Percentiles rank a stretch among this genome's conserved stretches.
These are phyloP conservation scores for Dasypogon diadema DNA, from an alignment of 2,888 invertebrate genomes.

Conservation along the genomic window DNA sequence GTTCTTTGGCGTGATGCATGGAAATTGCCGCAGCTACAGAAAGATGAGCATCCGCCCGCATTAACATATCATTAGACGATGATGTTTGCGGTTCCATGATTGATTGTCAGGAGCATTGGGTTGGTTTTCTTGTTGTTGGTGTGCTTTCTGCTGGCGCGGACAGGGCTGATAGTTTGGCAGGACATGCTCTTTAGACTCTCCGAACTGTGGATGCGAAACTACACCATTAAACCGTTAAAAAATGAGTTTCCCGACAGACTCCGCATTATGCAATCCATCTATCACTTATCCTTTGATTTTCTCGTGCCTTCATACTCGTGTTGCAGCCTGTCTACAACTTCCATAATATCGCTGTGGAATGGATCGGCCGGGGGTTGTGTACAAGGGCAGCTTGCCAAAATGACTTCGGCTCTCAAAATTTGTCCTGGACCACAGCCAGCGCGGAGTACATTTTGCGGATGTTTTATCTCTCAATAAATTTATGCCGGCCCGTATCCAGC, in stretches of 20 bases:
- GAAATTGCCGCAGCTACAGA: not conserved
- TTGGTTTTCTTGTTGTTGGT: not conserved
- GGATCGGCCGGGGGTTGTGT: not conserved
- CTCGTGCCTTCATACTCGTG: not conserved
- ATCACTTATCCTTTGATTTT: conserved; percentile 44
- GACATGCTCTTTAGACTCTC: not conserved
- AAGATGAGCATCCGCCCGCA: conserved; percentile 25
- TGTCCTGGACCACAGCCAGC: conserved; percentile 54
- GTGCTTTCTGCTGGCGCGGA: not conserved
- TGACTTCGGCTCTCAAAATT: conserved; percentile 53
- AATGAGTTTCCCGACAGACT: conserved; percentile 15
- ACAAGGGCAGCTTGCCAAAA: conserved; percentile 51
- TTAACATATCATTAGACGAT: conserved; percentile 48
- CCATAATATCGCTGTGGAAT: not conserved
- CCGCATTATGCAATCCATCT: conserved; percentile 44
- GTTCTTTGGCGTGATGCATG: not conserved
- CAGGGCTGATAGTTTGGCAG: not conserved
- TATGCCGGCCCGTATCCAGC: conserved; percentile 22
- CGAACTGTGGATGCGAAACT: not conserved
- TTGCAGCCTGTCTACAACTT: conserved; percentile 22
- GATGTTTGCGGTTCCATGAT: conserved; percentile 42
- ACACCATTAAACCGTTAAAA: conserved; percentile 26
- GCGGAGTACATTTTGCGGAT: conserved; percentile 55
- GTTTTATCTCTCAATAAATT: conserved; percentile 57
- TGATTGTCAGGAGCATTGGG: conserved; percentile 15